Base-by-base conservation (phyloP, 2,113 vertebrate species). In the Vulpes vulpes region DNA sequence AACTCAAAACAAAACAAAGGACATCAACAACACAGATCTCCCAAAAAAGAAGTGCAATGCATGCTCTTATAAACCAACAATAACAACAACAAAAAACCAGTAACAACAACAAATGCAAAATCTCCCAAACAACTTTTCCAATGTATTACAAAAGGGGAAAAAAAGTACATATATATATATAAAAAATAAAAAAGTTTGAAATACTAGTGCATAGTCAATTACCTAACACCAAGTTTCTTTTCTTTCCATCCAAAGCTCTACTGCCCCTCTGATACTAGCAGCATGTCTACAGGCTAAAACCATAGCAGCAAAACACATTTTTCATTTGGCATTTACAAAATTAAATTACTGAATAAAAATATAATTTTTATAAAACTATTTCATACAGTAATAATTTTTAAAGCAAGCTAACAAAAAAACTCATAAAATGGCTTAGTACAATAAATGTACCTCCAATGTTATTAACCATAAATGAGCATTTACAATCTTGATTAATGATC, bases 261-360 rank as follows among this genome's bases (percentile, higher is more conserved):
- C 98, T 98, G 98, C 98, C 97, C 97, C 97, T 98, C 97, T 98
- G 98, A 99, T 97, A 98, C 98, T 98, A 99, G 98, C 99, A 99
- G 99, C 99, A 99, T 87, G 98, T 99, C 99, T 99, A 99, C 98
- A 99, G 97, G 96, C 99, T 99, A 99, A 98, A 98, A 97, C 94
- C 99, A 96, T 99, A 99, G 99, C 99, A 99, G 99, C 99, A 99
- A 98, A 99, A 99, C 98, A 99, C 98, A 98, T 98, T 98, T 98
- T 98, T 98, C 98, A 99, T 99, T 99, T 99, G 99, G 99, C 99
- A 99, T 99, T 98, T 99, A 99, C 98, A 99, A 99, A 99, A 99
- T 99, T 99, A 99, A 99, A 99, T 99, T 99, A 99, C 97, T 98
- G 98, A 99, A 99, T 98, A 99, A 99, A 99, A 99, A 99, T 99